phyloP scores from a whole-genome alignment of 1,140 invertebrate species.

The Drosophila lacertosa region DNA sequence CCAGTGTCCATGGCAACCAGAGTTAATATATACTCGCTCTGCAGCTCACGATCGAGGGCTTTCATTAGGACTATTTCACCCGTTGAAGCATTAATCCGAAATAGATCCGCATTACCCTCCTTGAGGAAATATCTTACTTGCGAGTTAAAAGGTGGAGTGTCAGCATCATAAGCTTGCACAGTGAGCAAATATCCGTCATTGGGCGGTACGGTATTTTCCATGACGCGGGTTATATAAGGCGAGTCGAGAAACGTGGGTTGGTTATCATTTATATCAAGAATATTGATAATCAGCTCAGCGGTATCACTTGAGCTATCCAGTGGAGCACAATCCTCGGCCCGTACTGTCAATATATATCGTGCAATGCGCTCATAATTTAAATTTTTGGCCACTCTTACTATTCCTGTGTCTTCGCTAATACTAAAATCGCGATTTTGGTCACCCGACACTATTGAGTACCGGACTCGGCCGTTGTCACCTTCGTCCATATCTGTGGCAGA shows the following conservation, averaged over 20 bases:
- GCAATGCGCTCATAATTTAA: conserved; percentile 95
- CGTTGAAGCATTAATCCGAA: conserved; percentile 94
- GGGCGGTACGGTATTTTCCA: conserved; percentile 94
- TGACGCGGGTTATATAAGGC: conserved; percentile 95
- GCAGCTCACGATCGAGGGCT: conserved; percentile 92
- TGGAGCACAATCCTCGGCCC: conserved; percentile 91
- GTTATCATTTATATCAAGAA: conserved; percentile 98
- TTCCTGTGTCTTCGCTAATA: conserved; percentile 95
- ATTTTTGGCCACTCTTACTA: conserved; percentile 94
- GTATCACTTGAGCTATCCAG: conserved; percentile 86
- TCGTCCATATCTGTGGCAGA: conserved; percentile 96
- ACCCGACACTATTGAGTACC: conserved; percentile 94
- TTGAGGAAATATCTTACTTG: conserved; percentile 96
- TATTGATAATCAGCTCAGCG: conserved; percentile 87
- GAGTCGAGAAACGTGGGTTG: conserved; percentile 95
- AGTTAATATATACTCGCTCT: conserved; percentile 92
- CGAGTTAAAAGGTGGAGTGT: conserved; percentile 94
- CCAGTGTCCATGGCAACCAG: conserved; percentile 96
- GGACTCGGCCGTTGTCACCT: conserved; percentile 93
- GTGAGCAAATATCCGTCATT: conserved; percentile 91
- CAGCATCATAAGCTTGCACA: conserved; percentile 94
- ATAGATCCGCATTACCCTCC: conserved; percentile 94
- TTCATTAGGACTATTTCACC: conserved; percentile 93
- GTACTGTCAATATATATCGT: conserved; percentile 92
- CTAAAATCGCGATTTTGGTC: conserved; percentile 95